Conservation (phyloP, 2,797 vertebrate genomes). For the Neopelma chrysocephalum region DNA sequence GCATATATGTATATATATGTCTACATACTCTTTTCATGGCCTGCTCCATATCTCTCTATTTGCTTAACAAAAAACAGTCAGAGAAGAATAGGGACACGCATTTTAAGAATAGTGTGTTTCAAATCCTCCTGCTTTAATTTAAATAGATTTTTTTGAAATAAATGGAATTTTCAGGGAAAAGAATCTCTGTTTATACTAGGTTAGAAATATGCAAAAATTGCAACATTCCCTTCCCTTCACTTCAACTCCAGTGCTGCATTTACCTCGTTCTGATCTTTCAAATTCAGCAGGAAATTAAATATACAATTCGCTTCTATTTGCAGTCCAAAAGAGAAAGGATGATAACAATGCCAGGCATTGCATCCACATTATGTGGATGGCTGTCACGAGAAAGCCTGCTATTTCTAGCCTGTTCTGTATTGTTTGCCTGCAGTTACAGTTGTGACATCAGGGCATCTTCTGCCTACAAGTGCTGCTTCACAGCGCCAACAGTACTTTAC, state of each 20-base stretch:
- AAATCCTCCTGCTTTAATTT: not conserved
- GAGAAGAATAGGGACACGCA: not conserved
- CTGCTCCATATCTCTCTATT: not conserved
- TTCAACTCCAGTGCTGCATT: not conserved
- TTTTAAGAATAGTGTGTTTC: not conserved
- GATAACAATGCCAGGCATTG: not conserved
- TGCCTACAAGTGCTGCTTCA: not conserved
- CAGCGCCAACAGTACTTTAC: not conserved
- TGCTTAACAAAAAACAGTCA: not conserved
- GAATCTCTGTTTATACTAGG: not conserved
- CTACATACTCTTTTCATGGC: not conserved
- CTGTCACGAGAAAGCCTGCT: not conserved
- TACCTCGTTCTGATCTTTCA: not conserved
- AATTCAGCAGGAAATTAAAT: not conserved
- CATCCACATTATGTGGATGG: accelerated
- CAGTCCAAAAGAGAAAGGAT: not conserved
- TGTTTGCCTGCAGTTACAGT: not conserved
- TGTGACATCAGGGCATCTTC: not conserved
- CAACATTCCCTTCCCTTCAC: not conserved
- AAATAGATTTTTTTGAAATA: not conserved
- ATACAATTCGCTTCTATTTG: not conserved
- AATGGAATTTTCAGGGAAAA: not conserved
- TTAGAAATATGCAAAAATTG: not conserved
- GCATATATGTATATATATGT: not conserved
- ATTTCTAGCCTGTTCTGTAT: not conserved